Conservation (phyloP, 2,113 vertebrate species). For the Cebidichthys violaceus region DNA sequence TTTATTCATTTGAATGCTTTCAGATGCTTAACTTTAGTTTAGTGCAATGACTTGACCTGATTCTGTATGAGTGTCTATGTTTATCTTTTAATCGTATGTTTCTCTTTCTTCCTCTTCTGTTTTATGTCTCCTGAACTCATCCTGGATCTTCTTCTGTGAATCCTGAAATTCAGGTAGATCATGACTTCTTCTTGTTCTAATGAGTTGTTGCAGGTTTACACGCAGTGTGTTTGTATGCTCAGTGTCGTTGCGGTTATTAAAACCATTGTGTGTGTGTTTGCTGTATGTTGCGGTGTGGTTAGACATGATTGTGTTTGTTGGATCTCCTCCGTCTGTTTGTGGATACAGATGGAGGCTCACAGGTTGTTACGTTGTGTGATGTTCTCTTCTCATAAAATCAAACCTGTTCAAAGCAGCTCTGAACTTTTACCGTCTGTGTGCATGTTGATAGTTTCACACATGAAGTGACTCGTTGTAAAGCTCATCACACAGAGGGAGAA, state of each 20-base stretch:
- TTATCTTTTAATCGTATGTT: not conserved
- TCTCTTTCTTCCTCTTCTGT: conserved; percentile 7
- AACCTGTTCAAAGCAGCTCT: not conserved
- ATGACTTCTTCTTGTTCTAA: not conserved
- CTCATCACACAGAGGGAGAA: too few species aligned
- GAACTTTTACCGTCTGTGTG: not conserved
- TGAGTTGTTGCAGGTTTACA: not conserved
- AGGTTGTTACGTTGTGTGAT: too few species aligned
- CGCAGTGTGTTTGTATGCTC: not conserved
- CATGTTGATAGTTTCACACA: not conserved
- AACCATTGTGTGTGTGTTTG: not conserved
- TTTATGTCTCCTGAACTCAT: not conserved
- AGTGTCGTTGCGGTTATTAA: too few species aligned
- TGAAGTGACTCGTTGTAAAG: too few species aligned
- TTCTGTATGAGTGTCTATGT: not conserved
- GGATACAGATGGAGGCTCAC: not conserved
- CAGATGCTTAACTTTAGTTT: too few species aligned
- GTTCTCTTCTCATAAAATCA: not conserved
- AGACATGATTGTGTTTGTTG: not conserved
- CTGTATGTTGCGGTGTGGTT: not conserved
- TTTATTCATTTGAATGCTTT: too few species aligned
- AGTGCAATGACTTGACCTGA: not conserved
- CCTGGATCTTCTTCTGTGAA: conserved; percentile 4
- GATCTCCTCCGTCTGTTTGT: not conserved
- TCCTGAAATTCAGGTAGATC: conserved; percentile 30